Base-by-base conservation (phyloP, 1,140 invertebrate species). In the Drosophila nikananu region DNA sequence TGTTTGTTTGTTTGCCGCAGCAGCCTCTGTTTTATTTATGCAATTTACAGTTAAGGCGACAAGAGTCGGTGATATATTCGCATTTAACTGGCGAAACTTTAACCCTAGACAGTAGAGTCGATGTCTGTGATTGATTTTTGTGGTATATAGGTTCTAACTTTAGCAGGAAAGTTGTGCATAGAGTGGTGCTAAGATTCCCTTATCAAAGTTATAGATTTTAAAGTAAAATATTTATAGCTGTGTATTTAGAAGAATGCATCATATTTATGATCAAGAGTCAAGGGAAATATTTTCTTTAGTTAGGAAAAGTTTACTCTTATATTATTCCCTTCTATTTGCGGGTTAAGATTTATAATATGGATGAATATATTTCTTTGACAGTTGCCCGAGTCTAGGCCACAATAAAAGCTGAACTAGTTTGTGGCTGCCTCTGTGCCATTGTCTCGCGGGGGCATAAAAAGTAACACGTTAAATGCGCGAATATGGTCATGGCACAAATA, bases 21-120 rank as follows among this genome's bases (percentile, higher is more conserved):
- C 71, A 73, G 68, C 67, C 64, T 80, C 64, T 74, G 84, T 90
- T 89, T 89, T 90, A 89, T 90, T 90, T 84, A 89, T 89, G 64
- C 84, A 84, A 76, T 84, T 90, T 89, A 89, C 84, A 89, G 84
- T 89, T 89, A 80, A 44, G 76, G 23, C 35, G 46, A 66, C 66
- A 21, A 35, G 32, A 74, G 70, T 39, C 71, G 30, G 39, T 71
- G 67, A 48, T 51, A 68, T 71, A 57, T 23, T 17, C 23, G 54
- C 7, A 19, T 21, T 66, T 21, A 44, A 37, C 37, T n/a, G 42
- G 15, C 21, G 39, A 71, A 71, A 54, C 37, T 9, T 71, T 71
- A 71, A 71, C 67, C 67, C 67, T 37, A 42, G 49, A 19, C 3
- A 3, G 17, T 10, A 8, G 21, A 23, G n/a, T 39, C 12, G 21